Base-by-base conservation (phyloP, 2,888 invertebrate genomes). In the Nematopogon swammerdamellus region DNA sequence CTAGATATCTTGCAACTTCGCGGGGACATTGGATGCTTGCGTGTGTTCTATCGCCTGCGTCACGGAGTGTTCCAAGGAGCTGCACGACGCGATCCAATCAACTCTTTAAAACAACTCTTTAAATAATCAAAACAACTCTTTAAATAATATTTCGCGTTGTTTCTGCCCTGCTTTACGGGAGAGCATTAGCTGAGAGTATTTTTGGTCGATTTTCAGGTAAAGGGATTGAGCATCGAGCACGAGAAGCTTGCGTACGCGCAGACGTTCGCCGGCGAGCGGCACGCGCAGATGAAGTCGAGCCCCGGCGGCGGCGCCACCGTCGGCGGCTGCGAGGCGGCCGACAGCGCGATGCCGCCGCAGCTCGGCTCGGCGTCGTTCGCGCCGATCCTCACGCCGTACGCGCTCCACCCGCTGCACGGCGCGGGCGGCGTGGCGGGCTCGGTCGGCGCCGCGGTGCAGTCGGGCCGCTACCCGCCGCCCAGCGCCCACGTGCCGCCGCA, bases 171-270 rank as follows among this genome's bases (percentile, higher is more conserved):
- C n/a, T n/a, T n/a, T n/a, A n/a, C n/a, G 81, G n/a, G n/a, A n/a
- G n/a, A n/a, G n/a, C n/a, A n/a, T n/a, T n/a, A n/a, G n/a, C 25
- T 10, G 25, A 25, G 10, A 25, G 25, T 25, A 25, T 25, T 89
- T 53, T 89, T 89, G 72, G 89, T 89, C 57, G 88, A 89, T 72
- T 36, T 36, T 8, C 61, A 88, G 87, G 88, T 89, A 46, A 89
- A 89, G 72, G 89, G 89, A 56, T 72, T 89, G 63, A 89, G 89
- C 63, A 87, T 88, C 61, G 88, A 88, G 70, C 88, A 88, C 60
- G 88, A 85, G 62, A 85, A 84, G 62, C 61, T 85, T 59, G 84
- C 83, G 43, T 82, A 82, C 55, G 83, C 82, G 52, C 83, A 83
- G 58, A 80, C 80, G 60, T 79, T 80, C 30, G 20, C 8, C 30